These are phyloP conservation scores for Pavo muticus DNA, from an alignment of 2,113 vertebrate species.

Conservation along the genomic window DNA sequence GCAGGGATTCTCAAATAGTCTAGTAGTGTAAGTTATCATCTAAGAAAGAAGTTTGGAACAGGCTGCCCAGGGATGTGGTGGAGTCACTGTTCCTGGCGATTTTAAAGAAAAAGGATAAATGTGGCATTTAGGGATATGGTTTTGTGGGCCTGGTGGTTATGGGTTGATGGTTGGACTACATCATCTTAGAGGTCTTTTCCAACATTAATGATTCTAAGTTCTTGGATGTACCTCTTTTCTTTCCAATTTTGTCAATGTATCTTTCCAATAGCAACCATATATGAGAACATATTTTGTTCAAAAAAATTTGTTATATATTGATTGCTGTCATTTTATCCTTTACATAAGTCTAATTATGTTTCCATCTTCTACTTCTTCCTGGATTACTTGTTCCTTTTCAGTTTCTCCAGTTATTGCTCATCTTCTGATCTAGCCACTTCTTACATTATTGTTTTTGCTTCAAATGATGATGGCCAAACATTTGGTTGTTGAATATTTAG, in stretches of 20 bases:
- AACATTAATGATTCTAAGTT: no score
- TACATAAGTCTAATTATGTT: not conserved
- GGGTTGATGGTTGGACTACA: no score
- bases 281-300: not conserved
- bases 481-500: not conserved
- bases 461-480: not conserved
- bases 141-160: no score
- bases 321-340: not conserved
- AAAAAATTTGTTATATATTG: not conserved
- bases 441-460: not conserved
- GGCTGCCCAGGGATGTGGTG: no score
- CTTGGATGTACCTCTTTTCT: not conserved
- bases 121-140: no score
- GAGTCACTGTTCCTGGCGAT: no score
- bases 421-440: not conserved
- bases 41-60: not conserved
- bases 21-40: not conserved
- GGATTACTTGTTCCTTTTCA: rapidly evolving
- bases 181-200: no score
- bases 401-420: not conserved
- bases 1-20: not conserved
- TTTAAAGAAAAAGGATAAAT: no score
- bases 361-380: not conserved
- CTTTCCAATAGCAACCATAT: not conserved
- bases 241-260: not conserved